These are phyloP conservation scores for Amphibalanus amphitrite DNA, from an alignment of 1,140 invertebrate species.

Conservation along the genomic window DNA sequence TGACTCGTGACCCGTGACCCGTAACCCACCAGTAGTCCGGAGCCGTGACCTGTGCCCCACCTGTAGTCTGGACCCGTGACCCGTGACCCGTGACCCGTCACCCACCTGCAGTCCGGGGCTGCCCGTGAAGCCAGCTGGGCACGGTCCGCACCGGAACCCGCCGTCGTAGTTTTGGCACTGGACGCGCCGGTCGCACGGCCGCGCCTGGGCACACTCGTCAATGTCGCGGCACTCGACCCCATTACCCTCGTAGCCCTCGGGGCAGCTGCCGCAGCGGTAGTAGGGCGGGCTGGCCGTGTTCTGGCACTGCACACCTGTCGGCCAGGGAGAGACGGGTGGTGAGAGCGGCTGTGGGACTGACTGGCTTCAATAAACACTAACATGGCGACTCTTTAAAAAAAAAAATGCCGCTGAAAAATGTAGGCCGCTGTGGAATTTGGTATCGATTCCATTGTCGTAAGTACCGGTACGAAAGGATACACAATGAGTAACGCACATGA, in stretches of 20 bases:
- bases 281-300: slow-evolving; percentile 45
- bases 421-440: too few relatives aligned
- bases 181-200: slow-evolving; percentile 63
- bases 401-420: too few relatives aligned
- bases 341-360: too few relatives aligned
- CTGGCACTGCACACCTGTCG: slow-evolving; percentile 44
- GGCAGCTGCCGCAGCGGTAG: slow-evolving; percentile 58
- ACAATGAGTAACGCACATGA: not conserved
- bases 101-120: slow-evolving; percentile 32
- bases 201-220: slow-evolving; percentile 67
- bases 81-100: too few relatives aligned
- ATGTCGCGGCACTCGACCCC: slow-evolving; percentile 60
- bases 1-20: too few relatives aligned
- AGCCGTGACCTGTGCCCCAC: too few relatives aligned
- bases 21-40: too few relatives aligned
- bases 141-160: slow-evolving; percentile 52
- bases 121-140: slow-evolving; percentile 54
- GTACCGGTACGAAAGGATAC: not conserved
- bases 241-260: slow-evolving; percentile 62
- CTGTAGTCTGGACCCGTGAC: slow-evolving; percentile 32
- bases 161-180: slow-evolving; percentile 63
- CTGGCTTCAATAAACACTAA: slow-evolving; percentile 6
- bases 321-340: slow-evolving; percentile 39
- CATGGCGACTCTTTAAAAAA: too few relatives aligned
- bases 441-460: not conserved